These are phyloP conservation scores for Cryptoblepharus egeriae DNA, from an alignment of 2,797 vertebrate genomes.

Conservation along the genomic window DNA sequence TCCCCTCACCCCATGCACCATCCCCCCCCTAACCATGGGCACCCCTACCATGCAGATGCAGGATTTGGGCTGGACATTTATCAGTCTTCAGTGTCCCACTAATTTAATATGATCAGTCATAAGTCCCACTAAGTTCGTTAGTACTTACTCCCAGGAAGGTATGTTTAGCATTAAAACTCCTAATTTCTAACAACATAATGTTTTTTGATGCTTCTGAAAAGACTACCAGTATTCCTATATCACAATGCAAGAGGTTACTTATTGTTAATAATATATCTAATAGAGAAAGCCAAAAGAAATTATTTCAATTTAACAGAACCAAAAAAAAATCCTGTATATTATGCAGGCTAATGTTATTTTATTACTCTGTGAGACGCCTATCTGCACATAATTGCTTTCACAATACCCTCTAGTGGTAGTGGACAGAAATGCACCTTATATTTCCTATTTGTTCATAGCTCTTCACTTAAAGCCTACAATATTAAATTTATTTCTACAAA, in stretches of 20 bases:
- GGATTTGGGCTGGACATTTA: too few relatives aligned
- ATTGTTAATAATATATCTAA: slow-evolving; percentile 10
- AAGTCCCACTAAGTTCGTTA: too few relatives aligned
- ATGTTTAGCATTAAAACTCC: background rate
- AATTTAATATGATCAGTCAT: too few relatives aligned
- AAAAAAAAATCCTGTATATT: background rate
- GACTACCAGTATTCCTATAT: background rate
- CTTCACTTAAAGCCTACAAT: slow-evolving; percentile 30
- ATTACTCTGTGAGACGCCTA: background rate
- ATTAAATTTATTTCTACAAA: slow-evolving; percentile 33
- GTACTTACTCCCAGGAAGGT: too few relatives aligned
- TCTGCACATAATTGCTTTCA: slow-evolving; percentile 8
- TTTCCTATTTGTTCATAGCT: slow-evolving; percentile 18
- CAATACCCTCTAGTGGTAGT: slow-evolving; percentile 29
- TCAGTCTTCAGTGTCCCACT: too few relatives aligned
- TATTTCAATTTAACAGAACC: background rate
- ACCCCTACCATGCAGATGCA: too few relatives aligned
- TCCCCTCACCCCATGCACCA: too few relatives aligned
- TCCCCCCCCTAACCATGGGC: too few relatives aligned
- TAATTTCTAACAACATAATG: slow-evolving; percentile 11
- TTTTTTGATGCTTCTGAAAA: slow-evolving; percentile 18
- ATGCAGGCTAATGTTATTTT: slow-evolving; percentile 28
- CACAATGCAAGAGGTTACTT: background rate
- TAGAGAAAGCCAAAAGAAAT: slow-evolving; percentile 12
- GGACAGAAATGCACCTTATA: slow-evolving; percentile 6